These are phyloP conservation scores for Tetramorium bicarinatum DNA, from an alignment of 2,888 invertebrate species.

Conservation along the genomic window DNA sequence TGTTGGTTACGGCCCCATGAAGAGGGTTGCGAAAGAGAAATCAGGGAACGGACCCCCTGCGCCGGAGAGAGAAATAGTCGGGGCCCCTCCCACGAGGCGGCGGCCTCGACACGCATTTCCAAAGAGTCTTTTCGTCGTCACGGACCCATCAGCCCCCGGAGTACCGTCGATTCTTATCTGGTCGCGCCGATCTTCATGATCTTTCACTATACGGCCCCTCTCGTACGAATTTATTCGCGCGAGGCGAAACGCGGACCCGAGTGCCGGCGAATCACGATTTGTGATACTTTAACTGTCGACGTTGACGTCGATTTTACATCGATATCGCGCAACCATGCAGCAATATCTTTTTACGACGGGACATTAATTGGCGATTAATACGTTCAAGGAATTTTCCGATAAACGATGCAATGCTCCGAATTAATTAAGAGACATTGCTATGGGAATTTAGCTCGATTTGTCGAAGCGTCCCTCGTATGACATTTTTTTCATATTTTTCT, in stretches of 20 bases:
- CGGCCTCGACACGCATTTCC: slow-evolving; percentile 83
- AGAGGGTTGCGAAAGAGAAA: slow-evolving; percentile 78
- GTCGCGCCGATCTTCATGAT: slow-evolving; percentile 74
- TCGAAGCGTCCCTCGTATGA: neutral
- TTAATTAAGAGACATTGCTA: slow-evolving; percentile 41
- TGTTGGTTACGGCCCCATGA: slow-evolving; percentile 34
- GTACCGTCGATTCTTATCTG: slow-evolving; percentile 76
- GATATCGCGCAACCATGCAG: slow-evolving; percentile 38
- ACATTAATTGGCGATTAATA: slow-evolving; percentile 52
- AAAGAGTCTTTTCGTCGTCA: slow-evolving; percentile 79
- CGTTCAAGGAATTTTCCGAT: slow-evolving; percentile 30
- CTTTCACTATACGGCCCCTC: slow-evolving; percentile 69
- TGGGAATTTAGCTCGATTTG: slow-evolving; percentile 19
- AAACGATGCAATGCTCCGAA: slow-evolving; percentile 32
- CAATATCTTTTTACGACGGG: slow-evolving; percentile 59
- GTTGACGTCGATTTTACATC: slow-evolving; percentile 51
- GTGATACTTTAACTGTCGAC: slow-evolving; percentile 46
- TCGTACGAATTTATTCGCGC: slow-evolving; percentile 69
- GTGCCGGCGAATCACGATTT: slow-evolving; percentile 49
- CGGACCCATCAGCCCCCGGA: slow-evolving; percentile 76
- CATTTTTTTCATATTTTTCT: neutral
- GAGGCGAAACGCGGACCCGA: slow-evolving; percentile 17
- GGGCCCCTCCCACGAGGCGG: slow-evolving; percentile 79
- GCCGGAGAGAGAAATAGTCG: slow-evolving; percentile 71
- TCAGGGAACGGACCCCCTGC: slow-evolving; percentile 64